Evolutionary conservation across 2,888 invertebrate genomes (phyloP), one percentile per base, ranked within the genome.

Genomic region (Cephus pulcher): DNA sequence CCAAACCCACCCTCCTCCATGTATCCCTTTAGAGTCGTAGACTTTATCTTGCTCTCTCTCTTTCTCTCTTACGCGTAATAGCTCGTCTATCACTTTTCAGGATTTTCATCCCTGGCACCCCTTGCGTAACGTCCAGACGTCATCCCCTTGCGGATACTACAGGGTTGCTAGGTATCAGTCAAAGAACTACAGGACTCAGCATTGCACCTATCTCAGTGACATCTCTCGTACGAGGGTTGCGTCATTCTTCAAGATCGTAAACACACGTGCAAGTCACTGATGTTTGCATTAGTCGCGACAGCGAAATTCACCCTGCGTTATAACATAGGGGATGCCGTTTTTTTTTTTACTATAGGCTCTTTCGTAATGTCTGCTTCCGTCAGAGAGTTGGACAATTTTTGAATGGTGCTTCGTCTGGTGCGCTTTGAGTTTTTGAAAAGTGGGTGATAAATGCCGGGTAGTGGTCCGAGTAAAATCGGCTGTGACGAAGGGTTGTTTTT

Each of bases 241-340:
- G 81, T 81, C 82, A 80, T 56, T 56, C 56, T 56, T 78, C 82
- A 82, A 82, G 83, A 82, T 80, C 82, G 87, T 85, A 88, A 88
- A 89, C 89, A 88, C 88, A 88, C 89, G 88, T 86, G 88, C 86
- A 76, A 81, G 85, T 87, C 85, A 85, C 83, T 83, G 83, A 81
- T 84, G 84, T 86, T 87, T 88, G 83, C 84, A 74, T 71, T 71
- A 34, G n/a, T 71, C 71, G 56, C 23, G 56, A 56, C 56, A 56
- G 56, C 56, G 56, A 56, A 56, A 23, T 23, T 56, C 23, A 23
- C 23, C 56, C 56, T 56, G 56, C 56, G 6, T 56, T 56, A 56
- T 23, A 56, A 23, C 23, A 56, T 23, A 15, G 56, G 56, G 56
- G 56, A 56, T 56, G 56, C 23, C 12, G 4, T 56, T 56, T 12